Base-by-base conservation (phyloP, 2,113 vertebrate genomes). In the Ageneiosus marmoratus region DNA sequence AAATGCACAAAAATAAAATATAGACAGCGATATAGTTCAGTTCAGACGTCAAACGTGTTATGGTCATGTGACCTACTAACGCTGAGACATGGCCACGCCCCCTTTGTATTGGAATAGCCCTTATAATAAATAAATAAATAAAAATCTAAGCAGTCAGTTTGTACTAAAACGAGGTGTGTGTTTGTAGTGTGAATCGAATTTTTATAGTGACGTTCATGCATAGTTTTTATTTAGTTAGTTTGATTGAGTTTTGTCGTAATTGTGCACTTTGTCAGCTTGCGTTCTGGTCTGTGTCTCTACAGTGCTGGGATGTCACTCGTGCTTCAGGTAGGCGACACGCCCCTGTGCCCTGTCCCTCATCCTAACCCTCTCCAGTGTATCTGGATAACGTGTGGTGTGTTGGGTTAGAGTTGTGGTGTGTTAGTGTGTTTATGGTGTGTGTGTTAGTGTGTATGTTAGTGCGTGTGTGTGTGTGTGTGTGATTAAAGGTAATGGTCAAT, bases 251-350 rank as follows among this genome's bases (percentile, higher is more conserved):
- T 53, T 73, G 41, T 20, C 46, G 79, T 50, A 27, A 58, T 79
- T 79, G 77, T 84, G 58, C 58, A 12, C 3, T 79, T 27, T 88
- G 88, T 89, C 88, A 87, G 86, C 79, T 86, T 84, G 86, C 86
- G 80, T 83, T 83, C 84, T 89, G 88, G 84, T 87, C 82, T 87
- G 76, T 89, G 83, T 87, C 81, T 86, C 88, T 86, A 83, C 88
- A 86, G 88, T 81, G 84, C 86, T 87, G 85, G 81, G 89, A 89
- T 88, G 85, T 88, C 88, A 83, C 85, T 82, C 86, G 80, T 84
- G 76, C 80, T 84, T 85, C 89, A 89, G 90, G 88, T 90, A 89
- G 90, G 90, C 83, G 75, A 86, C 87, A 81, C 56, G 44, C 58
- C 75, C 51, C 58, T 82, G 86, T 51, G 73, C 77, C 79, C 81